These are phyloP conservation scores for Colletes collaris DNA, from an alignment of 2,888 invertebrate genomes.

Conservation along the genomic window DNA sequence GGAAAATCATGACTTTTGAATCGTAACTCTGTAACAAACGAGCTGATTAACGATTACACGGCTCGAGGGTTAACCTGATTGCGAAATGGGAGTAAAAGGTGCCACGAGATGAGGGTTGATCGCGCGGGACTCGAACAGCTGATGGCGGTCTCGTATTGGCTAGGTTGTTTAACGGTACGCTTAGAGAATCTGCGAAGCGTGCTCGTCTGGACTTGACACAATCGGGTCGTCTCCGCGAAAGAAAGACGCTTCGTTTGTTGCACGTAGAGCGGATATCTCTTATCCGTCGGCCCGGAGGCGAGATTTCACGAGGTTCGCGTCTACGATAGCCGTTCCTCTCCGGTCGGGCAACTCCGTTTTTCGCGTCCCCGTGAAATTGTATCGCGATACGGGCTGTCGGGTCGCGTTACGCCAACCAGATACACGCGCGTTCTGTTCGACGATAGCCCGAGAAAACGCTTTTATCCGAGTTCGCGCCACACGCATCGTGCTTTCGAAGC, in stretches of 20 bases:
- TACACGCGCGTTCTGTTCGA: slow-evolving; percentile 11
- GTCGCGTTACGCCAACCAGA: slow-evolving; percentile 54
- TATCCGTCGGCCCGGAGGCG: slow-evolving; percentile 29
- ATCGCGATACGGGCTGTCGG: slow-evolving; percentile 41
- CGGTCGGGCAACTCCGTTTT: slow-evolving; percentile 11
- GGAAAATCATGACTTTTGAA: too few relatives aligned
- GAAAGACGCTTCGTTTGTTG: slow-evolving; percentile 25
- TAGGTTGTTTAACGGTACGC: slow-evolving; percentile 56
- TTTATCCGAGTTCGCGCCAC: slow-evolving; percentile 52
- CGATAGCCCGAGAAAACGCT: slow-evolving; percentile 37
- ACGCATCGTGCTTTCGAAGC: slow-evolving; percentile 49
- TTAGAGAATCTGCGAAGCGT: slow-evolving; percentile 50
- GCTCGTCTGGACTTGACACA: slow-evolving; percentile 53
- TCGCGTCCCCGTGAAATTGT: slow-evolving; percentile 48
- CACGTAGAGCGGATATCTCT: slow-evolving; percentile 38
- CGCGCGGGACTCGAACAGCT: too few relatives aligned
- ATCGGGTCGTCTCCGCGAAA: slow-evolving; percentile 57
- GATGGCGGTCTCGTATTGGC: too few relatives aligned
- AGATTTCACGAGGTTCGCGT: slow-evolving; percentile 34
- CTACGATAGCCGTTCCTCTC: background rate
- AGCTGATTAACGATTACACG: too few relatives aligned
- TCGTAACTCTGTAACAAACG: too few relatives aligned
- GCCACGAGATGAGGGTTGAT: too few relatives aligned
- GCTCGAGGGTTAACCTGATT: too few relatives aligned
- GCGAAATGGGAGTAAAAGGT: too few relatives aligned